Evolutionary conservation across 2,113 vertebrate genomes (phyloP).

Genomic region (Vimba vimba): DNA sequence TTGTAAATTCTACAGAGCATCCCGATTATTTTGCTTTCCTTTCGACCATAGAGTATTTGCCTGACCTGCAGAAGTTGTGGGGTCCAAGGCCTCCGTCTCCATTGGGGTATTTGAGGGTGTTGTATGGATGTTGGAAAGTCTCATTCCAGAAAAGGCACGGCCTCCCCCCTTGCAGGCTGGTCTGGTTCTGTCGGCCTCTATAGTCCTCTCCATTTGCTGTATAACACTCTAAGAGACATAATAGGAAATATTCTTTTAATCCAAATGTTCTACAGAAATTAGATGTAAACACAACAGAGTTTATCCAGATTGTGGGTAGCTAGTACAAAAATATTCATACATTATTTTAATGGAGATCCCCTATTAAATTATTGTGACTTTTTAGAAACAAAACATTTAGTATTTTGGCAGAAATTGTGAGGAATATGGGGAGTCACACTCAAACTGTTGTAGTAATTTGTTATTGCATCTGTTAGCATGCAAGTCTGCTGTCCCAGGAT

Average conservation of each 20-base stretch:
- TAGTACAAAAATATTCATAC: neutral
- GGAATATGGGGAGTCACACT: neutral
- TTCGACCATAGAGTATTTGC: neutral
- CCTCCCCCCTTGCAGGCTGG: slow-evolving; percentile 85
- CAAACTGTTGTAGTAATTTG: neutral
- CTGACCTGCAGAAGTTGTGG: slow-evolving; percentile 97
- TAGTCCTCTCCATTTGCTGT: slow-evolving; percentile 96
- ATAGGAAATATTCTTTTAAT: neutral
- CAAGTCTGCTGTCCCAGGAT: neutral
- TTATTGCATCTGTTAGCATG: slow-evolving; percentile 28
- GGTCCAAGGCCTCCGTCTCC: slow-evolving; percentile 93
- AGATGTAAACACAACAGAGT: neutral
- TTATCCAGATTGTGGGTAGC: neutral
- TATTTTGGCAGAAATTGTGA: neutral
- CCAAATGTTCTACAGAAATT: neutral
- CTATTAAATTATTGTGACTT: neutral
- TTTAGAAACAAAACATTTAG: neutral
- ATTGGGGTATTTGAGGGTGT: slow-evolving; percentile 93
- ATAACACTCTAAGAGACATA: slow-evolving; percentile 85
- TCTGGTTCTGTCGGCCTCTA: slow-evolving; percentile 92
- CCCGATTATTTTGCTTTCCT: neutral
- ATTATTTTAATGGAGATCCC: neutral
- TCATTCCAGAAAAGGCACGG: slow-evolving; percentile 97
- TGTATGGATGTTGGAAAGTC: slow-evolving; percentile 96
- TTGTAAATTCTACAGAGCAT: slow-evolving; percentile 5